A percentile compares a stretch with the other conserved stretches of the same genome.
Evolutionary conservation across 2,113 vertebrate genomes (phyloP).

Genomic region (Elaphurus davidianus): DNA sequence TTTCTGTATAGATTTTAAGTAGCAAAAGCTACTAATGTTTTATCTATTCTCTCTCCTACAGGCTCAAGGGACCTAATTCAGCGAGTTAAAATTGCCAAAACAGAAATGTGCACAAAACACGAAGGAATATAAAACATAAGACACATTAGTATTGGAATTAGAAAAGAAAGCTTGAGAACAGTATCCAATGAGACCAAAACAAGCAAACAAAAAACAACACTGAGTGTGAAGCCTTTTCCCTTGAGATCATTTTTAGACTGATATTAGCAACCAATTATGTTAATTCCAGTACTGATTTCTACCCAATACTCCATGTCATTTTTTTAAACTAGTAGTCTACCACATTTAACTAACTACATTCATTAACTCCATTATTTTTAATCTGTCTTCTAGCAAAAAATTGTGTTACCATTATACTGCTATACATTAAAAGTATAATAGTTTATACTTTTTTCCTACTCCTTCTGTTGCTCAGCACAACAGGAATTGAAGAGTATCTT

Average conservation of each 20-base stretch:
- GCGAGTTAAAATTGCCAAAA: not conserved
- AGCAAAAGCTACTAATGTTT: not conserved
- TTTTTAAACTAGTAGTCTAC: not conserved
- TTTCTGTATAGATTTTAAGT: not conserved
- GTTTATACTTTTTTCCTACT: not conserved
- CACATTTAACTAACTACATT: not conserved
- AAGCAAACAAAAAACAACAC: not conserved
- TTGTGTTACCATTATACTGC: not conserved
- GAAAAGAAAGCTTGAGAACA: not conserved
- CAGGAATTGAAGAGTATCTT: not conserved
- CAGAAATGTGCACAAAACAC: slow-evolving; percentile 1
- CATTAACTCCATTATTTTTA: not conserved
- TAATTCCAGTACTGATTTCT: not conserved
- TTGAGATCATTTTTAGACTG: not conserved
- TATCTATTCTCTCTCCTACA: not conserved
- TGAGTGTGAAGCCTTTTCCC: not conserved
- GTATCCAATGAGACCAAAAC: not conserved
- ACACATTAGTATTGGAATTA: not conserved
- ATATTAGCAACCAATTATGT: not conserved
- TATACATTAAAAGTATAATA: not conserved
- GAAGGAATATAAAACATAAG: slow-evolving; percentile 33
- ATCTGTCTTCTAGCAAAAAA: not conserved
- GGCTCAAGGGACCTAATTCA: slow-evolving; percentile 30
- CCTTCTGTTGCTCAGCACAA: not conserved
- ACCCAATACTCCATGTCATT: not conserved